phyloP scores from a whole-genome alignment of 2,113 vertebrate genomes.

The Clinocottus analis region DNA sequence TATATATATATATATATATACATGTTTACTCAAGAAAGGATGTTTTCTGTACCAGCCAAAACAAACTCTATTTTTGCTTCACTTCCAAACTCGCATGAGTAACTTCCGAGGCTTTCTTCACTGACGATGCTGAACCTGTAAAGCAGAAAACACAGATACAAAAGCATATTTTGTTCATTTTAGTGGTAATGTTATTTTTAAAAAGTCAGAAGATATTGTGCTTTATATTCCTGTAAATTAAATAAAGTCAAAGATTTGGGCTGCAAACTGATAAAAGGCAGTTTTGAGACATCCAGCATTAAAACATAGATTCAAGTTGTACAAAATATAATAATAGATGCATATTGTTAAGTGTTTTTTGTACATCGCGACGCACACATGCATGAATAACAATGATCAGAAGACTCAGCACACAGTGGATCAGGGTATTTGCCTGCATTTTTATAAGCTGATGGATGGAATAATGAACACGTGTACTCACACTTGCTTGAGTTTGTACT shows the following conservation, averaged over 20 bases:
- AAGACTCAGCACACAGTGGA: not conserved
- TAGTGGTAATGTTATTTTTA: too few species aligned
- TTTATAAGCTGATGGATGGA: not conserved
- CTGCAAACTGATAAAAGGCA: not conserved
- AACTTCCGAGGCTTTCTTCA: conserved; percentile 71
- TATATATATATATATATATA: not conserved
- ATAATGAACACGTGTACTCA: conserved; percentile 50
- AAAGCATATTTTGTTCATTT: not conserved
- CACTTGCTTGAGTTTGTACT: conserved; percentile 66
- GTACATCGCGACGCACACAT: not conserved
- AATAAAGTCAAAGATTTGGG: not conserved
- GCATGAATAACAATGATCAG: not conserved
- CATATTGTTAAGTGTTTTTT: not conserved
- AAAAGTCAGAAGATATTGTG: not conserved
- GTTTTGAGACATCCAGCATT: not conserved
- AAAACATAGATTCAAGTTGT: not conserved
- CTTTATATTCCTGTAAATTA: not conserved
- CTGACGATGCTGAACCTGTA: conserved; percentile 72
- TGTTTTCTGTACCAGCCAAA: conserved; percentile 71
- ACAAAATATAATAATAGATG: not conserved
- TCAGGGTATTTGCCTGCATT: not conserved
- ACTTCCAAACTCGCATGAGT: conserved; percentile 77
- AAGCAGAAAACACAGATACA: conserved; percentile 5
- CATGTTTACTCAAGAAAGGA: not conserved
- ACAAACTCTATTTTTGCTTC: conserved; percentile 68